Conservation (phyloP, 2,888 invertebrate genomes). For the Strigamia transsilvanica region DNA sequence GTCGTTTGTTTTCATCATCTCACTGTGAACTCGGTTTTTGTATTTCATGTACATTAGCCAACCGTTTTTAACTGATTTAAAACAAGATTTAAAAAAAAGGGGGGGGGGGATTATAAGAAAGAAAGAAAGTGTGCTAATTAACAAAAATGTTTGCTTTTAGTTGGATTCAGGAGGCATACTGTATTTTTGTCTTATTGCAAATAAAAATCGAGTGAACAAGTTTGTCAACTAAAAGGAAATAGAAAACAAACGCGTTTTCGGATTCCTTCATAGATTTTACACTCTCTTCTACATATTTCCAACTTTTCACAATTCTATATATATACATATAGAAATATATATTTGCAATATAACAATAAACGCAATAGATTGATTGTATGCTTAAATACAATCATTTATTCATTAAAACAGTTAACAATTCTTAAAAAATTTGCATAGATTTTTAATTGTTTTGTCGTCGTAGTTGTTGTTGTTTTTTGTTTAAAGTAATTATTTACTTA, state of each 20-base stretch:
- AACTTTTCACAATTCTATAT: background rate
- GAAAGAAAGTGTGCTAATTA: conserved; percentile 50
- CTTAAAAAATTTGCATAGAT: conserved; percentile 13
- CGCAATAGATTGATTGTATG: background rate
- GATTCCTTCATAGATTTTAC: background rate
- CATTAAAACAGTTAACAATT: background rate
- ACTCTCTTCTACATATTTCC: background rate
- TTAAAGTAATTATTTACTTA: conserved; percentile 29
- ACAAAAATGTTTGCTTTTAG: conserved; percentile 53
- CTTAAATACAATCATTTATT: conserved; percentile 8
- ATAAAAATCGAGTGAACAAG: conserved; percentile 51
- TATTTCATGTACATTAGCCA: conserved; percentile 52
- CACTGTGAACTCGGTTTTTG: conserved; percentile 41
- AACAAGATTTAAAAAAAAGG: background rate
- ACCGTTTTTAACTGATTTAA: background rate
- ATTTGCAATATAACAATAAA: conserved; percentile 1
- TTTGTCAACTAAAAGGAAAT: conserved; percentile 43
- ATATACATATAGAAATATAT: background rate
- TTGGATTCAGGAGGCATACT: conserved; percentile 52
- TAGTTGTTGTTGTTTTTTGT: background rate
- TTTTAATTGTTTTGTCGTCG: background rate
- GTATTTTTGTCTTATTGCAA: conserved; percentile 54
- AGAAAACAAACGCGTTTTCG: conserved; percentile 9
- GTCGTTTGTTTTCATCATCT: conserved; percentile 22
- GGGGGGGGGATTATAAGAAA: background rate